Percentiles rank a stretch among this genome's conserved stretches.
Conservation (phyloP, 2,888 invertebrate species). For the Capitulum mitella region DNA sequence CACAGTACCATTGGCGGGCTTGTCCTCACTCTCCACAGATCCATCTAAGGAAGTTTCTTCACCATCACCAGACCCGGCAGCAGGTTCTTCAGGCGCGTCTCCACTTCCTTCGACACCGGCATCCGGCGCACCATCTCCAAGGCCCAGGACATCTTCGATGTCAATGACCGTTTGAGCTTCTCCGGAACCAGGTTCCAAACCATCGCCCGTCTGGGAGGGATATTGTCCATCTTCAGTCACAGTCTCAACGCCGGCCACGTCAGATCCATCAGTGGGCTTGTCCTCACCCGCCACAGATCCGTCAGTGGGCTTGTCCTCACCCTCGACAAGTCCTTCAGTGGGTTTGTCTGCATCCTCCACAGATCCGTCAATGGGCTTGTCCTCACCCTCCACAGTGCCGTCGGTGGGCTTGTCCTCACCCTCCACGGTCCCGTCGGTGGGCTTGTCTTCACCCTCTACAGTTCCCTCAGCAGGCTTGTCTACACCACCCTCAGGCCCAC, state of each 20-base stretch:
- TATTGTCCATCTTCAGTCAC: neutral
- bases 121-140: conserved; percentile 24
- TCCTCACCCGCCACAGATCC: conserved; percentile 27
- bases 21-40: conserved; percentile 25
- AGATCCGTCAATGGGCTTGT: conserved; percentile 1
- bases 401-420: conserved; percentile 16
- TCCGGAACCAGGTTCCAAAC: neutral
- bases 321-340: conserved; percentile 26
- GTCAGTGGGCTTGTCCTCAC: conserved; percentile 22
- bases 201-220: neutral
- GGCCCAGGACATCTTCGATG: neutral
- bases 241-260: neutral
- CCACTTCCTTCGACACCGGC: conserved; percentile 31
- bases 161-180: neutral
- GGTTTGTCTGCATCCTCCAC: conserved; percentile 17
- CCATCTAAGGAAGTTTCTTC: too few relatives aligned
- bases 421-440: too few relatives aligned
- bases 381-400: conserved; percentile 28
- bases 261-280: conserved; percentile 33
- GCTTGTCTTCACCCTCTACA: too few relatives aligned
- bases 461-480: too few relatives aligned
- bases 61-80: conserved; percentile 28
- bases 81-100: too few relatives aligned
- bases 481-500: too few relatives aligned
- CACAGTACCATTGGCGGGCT: conserved; percentile 21